Conservation (phyloP, 2,113 vertebrate genomes). For the Beaufortia kweichowensis region DNA sequence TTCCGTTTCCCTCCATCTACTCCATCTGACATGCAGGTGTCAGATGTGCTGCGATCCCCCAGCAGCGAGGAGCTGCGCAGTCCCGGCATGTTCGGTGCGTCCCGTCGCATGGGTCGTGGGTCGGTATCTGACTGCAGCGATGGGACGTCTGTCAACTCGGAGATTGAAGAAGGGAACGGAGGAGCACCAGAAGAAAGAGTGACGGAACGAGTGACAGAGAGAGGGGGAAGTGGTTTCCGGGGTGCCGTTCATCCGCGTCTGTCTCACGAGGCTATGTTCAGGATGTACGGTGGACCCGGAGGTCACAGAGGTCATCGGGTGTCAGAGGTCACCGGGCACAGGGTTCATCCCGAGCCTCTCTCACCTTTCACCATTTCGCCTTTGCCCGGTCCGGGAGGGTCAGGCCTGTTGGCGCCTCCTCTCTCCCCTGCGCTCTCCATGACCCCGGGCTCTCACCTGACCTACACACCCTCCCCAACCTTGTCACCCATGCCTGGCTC, state of each 20-base stretch:
- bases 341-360: constrained; percentile 83
- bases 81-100: constrained; percentile 79
- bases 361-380: constrained; percentile 88
- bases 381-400: constrained; percentile 77
- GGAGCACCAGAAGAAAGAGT: constrained; percentile 66
- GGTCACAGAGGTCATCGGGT: constrained; percentile 55
- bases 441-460: constrained; percentile 84
- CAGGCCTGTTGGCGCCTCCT: constrained; percentile 77
- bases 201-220: constrained; percentile 58
- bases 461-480: constrained; percentile 87
- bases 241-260: constrained; percentile 80
- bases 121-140: constrained; percentile 91
- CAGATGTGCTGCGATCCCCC: constrained; percentile 77
- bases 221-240: constrained; percentile 71
- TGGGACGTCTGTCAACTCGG: constrained; percentile 84
- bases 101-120: constrained; percentile 80
- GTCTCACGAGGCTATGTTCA: constrained; percentile 81
- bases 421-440: constrained; percentile 85
- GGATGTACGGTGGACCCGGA: constrained; percentile 78
- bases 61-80: constrained; percentile 86
- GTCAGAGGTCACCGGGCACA: constrained; percentile 62
- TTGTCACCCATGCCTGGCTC: constrained; percentile 89
- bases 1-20: constrained; percentile 89
- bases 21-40: constrained; percentile 71
- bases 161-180: constrained; percentile 83